phyloP scores from a whole-genome alignment of 2,888 invertebrate genomes.

The Agapetus fuscipes region DNA sequence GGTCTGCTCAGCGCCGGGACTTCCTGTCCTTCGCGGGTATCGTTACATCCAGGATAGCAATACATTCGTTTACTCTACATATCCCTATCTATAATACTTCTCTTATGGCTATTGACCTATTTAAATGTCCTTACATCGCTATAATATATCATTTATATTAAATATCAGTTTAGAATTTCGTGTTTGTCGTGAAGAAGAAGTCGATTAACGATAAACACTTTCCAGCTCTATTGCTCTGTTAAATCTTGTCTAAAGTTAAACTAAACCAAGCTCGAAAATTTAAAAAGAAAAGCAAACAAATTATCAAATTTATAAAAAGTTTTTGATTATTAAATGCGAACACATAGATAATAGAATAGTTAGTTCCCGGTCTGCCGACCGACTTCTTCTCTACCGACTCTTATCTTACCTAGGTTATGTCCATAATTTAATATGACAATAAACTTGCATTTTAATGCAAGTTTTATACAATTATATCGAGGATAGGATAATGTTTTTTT shows the following conservation, averaged over 20 bases:
- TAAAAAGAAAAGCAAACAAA: no score
- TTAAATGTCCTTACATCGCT: slow-evolving; percentile 14
- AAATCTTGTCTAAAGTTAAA: no score
- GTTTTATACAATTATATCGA: slow-evolving; percentile 17
- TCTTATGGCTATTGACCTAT: slow-evolving; percentile 13
- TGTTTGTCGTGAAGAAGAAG: slow-evolving; percentile 19
- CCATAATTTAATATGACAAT: slow-evolving; percentile 17
- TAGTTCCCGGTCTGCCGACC: slow-evolving; percentile 10
- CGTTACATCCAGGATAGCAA: slow-evolving; percentile 14
- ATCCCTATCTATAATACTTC: slow-evolving; percentile 20
- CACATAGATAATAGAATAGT: no score
- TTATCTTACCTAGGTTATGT: slow-evolving; percentile 17
- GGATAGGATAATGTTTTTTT: slow-evolving; percentile 12
- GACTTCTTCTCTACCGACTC: slow-evolving; percentile 11
- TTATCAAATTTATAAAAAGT: no score
- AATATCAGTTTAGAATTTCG: slow-evolving; percentile 22
- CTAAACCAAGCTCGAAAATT: no score
- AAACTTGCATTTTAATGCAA: slow-evolving; percentile 20
- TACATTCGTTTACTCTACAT: slow-evolving; percentile 18
- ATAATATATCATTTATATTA: slow-evolving; percentile 20
- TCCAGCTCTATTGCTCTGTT: neutral
- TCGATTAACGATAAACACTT: slow-evolving; percentile 3
- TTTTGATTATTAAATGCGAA: no score
- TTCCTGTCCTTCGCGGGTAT: no score
- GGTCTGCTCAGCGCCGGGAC: no score